These are phyloP conservation scores for Hypselothyrea guttata DNA, from an alignment of 2,888 invertebrate genomes.

Conservation along the genomic window DNA sequence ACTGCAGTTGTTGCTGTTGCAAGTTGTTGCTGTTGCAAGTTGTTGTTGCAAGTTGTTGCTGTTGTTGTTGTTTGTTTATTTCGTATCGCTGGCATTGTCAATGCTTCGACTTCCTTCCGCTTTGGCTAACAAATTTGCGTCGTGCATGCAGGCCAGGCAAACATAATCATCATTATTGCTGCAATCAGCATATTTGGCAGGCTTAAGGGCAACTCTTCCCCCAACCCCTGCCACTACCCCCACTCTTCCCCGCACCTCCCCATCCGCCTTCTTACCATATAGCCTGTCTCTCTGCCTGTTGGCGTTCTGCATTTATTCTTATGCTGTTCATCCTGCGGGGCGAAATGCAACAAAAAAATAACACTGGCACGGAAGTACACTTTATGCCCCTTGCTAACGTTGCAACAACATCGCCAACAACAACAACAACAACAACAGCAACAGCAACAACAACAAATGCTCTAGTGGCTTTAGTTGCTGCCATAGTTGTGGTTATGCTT, in stretches of 20 bases:
- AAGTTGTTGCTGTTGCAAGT: slow-evolving; percentile 24
- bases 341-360: slow-evolving; percentile 12
- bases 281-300: not conserved
- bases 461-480: slow-evolving; percentile 25
- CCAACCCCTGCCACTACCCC: not conserved
- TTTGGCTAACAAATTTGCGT: slow-evolving; percentile 75
- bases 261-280: too few species aligned
- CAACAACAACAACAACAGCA: not conserved
- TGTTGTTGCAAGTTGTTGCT: slow-evolving; percentile 38
- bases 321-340: slow-evolving; percentile 41
- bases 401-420: slow-evolving; percentile 4
- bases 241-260: not conserved
- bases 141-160: slow-evolving; percentile 70
- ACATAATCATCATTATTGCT: slow-evolving; percentile 76
- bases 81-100: slow-evolving; percentile 76
- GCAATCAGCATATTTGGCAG: slow-evolving; percentile 74
- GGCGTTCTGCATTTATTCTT: slow-evolving; percentile 26
- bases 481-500: slow-evolving; percentile 68
- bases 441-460: not conserved
- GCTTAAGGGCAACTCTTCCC: slow-evolving; percentile 43
- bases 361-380: slow-evolving; percentile 54
- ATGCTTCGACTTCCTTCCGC: slow-evolving; percentile 74
- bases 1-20: slow-evolving; percentile 20
- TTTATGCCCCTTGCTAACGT: slow-evolving; percentile 39
- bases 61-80: too few species aligned